Evolutionary conservation across 2,113 vertebrate species (phyloP).

Genomic region (Myodes glareolus): DNA sequence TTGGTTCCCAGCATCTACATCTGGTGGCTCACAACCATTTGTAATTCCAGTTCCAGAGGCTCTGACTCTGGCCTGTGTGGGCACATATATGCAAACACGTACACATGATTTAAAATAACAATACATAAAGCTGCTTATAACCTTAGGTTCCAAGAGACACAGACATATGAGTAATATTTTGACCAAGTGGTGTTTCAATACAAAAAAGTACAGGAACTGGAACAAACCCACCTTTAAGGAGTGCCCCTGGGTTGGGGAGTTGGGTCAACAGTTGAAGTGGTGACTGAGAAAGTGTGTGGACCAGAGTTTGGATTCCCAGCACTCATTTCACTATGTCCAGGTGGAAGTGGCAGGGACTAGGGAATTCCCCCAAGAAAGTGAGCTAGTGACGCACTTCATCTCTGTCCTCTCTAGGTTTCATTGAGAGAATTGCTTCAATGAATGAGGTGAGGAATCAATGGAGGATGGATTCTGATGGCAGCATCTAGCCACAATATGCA

Average conservation of each 20-base stretch:
- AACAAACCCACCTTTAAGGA: slow-evolving; percentile 34
- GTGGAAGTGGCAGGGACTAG: not conserved
- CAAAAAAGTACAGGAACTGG: not conserved
- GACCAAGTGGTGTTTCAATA: not conserved
- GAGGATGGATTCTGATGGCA: not conserved
- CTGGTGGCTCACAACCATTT: not conserved
- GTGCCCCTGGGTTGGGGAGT: not conserved
- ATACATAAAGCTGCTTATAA: not conserved
- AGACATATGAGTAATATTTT: not conserved
- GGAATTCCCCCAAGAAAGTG: too few species aligned
- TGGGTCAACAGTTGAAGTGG: not conserved
- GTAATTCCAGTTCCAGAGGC: not conserved
- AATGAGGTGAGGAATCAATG: not conserved
- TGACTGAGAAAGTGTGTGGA: not conserved
- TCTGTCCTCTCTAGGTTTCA: not conserved
- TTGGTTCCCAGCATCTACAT: not conserved
- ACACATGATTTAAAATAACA: too few species aligned
- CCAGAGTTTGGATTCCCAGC: not conserved
- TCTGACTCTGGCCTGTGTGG: not conserved
- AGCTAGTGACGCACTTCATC: too few species aligned
- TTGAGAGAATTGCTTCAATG: too few species aligned
- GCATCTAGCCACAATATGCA: not conserved
- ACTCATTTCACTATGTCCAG: not conserved
- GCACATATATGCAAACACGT: too few species aligned
- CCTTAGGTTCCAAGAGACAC: not conserved